Evolutionary conservation across 2,888 invertebrate genomes (phyloP), one percentile per base, ranked within the genome.

Genomic region (Leucoma salicis): DNA sequence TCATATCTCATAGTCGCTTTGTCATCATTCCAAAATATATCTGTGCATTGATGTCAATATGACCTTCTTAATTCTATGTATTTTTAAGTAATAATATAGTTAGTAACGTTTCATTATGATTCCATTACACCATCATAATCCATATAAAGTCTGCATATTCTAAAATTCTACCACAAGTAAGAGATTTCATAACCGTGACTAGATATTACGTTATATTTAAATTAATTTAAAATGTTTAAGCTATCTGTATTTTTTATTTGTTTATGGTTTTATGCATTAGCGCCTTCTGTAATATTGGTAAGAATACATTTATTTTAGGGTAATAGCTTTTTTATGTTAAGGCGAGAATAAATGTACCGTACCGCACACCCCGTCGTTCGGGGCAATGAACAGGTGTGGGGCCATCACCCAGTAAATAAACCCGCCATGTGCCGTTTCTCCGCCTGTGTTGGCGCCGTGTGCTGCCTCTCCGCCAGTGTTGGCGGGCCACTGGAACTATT

Each of bases 211-310:
- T 16, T n/a, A 12, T n/a, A 31, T 11, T 38, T 35, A 35, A 32
- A n/a, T 3, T 28, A 28, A 27, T 39, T 35, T 29, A 13, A 76
- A 57, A 82, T 82, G 82, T 57, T 60, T 7, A 67, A 62, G 31
- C 7, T 47, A 12, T 45, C 60, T 2, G 28, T 66, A 39, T 49
- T 72, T 2, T 12, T 74, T 29, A 70, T 61, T 46, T 70, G 47
- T 56, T 33, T 56, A 59, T 41, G 53, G 57, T 67, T 51, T 39
- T 71, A 42, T 50, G 62, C 57, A 24, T 46, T 77, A 11, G 60
- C 64, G 2, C 70, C 75, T 0, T 62, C 61, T 44, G 46, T 69
- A 18, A 52, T 50, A 21, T 42, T 40, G 43, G 80, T 80, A 63
- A 78, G 75, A n/a, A n/a, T n/a, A n/a, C n/a, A n/a, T n/a, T n/a